phyloP scores from a whole-genome alignment of 2,888 invertebrate genomes.

The Tachina lurida region DNA sequence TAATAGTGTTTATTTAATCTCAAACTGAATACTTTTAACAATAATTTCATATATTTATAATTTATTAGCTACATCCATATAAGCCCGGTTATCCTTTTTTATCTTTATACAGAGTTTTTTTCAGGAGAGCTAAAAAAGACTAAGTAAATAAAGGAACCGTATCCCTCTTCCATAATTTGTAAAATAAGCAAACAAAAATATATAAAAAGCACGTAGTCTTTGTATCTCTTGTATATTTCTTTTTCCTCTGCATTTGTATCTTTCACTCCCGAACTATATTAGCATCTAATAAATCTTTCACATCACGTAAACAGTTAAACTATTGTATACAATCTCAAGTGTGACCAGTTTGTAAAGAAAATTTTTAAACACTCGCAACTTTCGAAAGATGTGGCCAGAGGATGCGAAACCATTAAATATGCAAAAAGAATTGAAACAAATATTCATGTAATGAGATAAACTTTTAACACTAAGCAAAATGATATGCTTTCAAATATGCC shows the following conservation, averaged over 20 bases:
- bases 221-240: no score
- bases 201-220: conserved; percentile 3
- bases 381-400: no score
- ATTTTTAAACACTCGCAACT: no score
- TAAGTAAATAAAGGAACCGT: conserved; percentile 28
- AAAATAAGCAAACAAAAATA: conserved; percentile 6
- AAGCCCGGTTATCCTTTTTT: conserved; percentile 59
- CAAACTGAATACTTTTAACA: neutral
- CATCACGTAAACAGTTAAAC: conserved; percentile 67
- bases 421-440: no score
- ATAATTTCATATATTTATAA: conserved; percentile 51
- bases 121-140: neutral
- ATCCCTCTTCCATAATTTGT: conserved; percentile 7
- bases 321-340: conserved; percentile 61
- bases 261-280: conserved; percentile 41
- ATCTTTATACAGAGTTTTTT: conserved; percentile 45
- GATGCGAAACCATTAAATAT: no score
- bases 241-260: neutral
- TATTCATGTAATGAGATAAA: no score
- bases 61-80: conserved; percentile 59
- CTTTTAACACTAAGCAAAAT: no score
- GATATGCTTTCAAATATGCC: no score
- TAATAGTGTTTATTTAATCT: no score
- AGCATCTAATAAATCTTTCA: conserved; percentile 69
- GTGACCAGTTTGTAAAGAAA: neutral